phyloP scores from a whole-genome alignment of 2,797 vertebrate genomes.

The Acrossocheilus fasciatus region DNA sequence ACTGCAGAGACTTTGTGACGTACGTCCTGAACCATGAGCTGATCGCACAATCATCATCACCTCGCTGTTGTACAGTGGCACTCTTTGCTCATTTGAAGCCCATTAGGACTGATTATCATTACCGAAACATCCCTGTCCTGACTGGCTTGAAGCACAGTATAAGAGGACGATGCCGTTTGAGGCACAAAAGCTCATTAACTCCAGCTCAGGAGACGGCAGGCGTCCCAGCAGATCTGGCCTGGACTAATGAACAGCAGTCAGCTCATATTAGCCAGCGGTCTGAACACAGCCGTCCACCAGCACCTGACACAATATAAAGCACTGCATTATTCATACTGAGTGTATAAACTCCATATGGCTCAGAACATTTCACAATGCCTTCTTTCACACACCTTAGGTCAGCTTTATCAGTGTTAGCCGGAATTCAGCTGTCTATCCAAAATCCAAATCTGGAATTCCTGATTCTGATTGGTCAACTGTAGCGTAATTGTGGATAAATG shows the following conservation, averaged over 20 bases:
- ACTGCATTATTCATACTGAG: conserved; percentile 15
- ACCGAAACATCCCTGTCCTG: conserved; percentile 1
- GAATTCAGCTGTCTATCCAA: not conserved
- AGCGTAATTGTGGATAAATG: not conserved
- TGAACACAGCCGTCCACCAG: not conserved
- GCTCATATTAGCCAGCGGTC: conserved; percentile 31
- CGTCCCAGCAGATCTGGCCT: conserved; percentile 22
- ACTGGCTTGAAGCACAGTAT: not conserved
- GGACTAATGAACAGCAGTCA: conserved; percentile 40
- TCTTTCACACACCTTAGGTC: not conserved
- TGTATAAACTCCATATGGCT: not conserved
- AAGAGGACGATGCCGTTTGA: conserved; percentile 3
- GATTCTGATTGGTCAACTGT: conserved; percentile 7
- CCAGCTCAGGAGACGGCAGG: conserved; percentile 28
- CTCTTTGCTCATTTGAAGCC: conserved; percentile 15
- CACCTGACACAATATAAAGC: not conserved
- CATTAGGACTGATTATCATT: conserved; percentile 35
- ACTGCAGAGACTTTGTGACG: not conserved
- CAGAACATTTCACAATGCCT: not conserved
- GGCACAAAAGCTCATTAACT: conserved; percentile 41
- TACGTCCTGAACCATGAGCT: not conserved
- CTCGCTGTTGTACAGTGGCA: not conserved
- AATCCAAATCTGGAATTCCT: not conserved
- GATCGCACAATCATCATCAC: conserved; percentile 2
- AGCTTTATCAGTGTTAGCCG: not conserved